phyloP scores from a whole-genome alignment of 2,797 vertebrate species.

The Protosalanx chinensis region DNA sequence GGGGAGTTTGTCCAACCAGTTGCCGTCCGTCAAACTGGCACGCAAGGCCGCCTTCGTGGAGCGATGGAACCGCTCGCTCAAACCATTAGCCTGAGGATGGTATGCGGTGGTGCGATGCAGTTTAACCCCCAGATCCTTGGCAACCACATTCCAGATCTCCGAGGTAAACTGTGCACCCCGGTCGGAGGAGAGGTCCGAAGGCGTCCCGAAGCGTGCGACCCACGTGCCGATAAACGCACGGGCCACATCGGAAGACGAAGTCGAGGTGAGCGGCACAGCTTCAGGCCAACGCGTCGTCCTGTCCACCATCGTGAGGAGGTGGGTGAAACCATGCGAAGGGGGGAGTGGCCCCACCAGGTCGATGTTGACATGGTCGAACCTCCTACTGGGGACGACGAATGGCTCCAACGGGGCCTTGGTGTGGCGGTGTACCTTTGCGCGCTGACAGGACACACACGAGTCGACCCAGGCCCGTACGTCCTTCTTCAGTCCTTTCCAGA shows the following conservation, averaged over 20 bases:
- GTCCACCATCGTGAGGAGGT: conserved; percentile 18
- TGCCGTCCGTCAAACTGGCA: too few relatives aligned
- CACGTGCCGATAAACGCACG: background rate
- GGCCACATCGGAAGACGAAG: background rate
- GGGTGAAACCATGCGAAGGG: conserved; percentile 6
- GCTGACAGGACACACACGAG: conserved; percentile 10
- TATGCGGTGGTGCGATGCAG: too few relatives aligned
- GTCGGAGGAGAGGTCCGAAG: too few relatives aligned
- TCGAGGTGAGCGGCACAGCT: background rate
- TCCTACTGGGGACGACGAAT: background rate
- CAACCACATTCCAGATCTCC: too few relatives aligned
- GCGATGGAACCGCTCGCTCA: too few relatives aligned
- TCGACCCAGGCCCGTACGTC: conserved; percentile 12
- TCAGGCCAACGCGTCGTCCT: conserved; percentile 15
- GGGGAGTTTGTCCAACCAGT: too few relatives aligned
- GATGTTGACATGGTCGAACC: conserved; percentile 18
- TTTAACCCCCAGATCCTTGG: too few relatives aligned
- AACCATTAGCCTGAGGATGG: too few relatives aligned
- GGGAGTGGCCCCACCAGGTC: conserved; percentile 19
- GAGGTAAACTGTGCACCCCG: too few relatives aligned
- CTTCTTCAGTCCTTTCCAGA: conserved; percentile 19
- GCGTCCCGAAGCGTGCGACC: too few relatives aligned
- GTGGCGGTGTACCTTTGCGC: background rate
- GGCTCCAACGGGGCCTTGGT: background rate
- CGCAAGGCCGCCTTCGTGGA: too few relatives aligned